Evolutionary conservation across 1,140 invertebrate genomes (phyloP).

Genomic region (Leguminivora glycinivorella): DNA sequence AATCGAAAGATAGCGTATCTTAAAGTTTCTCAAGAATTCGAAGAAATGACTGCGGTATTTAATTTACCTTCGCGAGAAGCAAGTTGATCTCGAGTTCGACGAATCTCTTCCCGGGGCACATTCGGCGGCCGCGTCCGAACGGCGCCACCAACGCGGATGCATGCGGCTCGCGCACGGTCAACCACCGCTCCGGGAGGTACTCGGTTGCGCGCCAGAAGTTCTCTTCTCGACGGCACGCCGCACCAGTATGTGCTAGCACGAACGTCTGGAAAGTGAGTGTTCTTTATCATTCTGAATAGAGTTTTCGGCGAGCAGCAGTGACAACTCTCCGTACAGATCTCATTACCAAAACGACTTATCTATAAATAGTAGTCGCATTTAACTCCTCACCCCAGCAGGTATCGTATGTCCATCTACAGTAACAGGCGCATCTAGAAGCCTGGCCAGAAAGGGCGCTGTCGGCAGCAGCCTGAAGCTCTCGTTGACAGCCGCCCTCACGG

Average conservation of each 20-base stretch:
- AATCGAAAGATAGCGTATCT: too few species aligned
- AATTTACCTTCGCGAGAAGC: slow-evolving; percentile 84
- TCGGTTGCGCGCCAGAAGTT: slow-evolving; percentile 88
- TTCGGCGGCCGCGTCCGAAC: slow-evolving; percentile 91
- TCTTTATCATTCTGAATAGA: slow-evolving; percentile 16
- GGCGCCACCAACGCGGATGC: slow-evolving; percentile 86
- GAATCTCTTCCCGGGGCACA: slow-evolving; percentile 91
- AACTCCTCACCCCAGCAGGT: slow-evolving; percentile 84
- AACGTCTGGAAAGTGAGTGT: slow-evolving; percentile 82
- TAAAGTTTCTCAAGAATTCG: too few species aligned
- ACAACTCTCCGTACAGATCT: neutral
- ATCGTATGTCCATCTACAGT: slow-evolving; percentile 87
- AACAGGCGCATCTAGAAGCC: slow-evolving; percentile 88
- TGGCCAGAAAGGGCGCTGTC: slow-evolving; percentile 89
- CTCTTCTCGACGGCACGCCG: slow-evolving; percentile 87
- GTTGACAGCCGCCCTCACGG: slow-evolving; percentile 91
- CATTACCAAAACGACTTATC: too few species aligned
- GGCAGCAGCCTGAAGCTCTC: slow-evolving; percentile 92
- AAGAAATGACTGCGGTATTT: too few species aligned
- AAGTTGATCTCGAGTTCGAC: slow-evolving; percentile 88
- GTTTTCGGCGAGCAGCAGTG: neutral
- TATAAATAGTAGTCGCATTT: neutral
- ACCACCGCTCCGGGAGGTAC: slow-evolving; percentile 91
- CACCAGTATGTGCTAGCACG: slow-evolving; percentile 90
- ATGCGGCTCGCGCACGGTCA: slow-evolving; percentile 75